A percentile compares a stretch with the other conserved stretches of the same genome.
Evolutionary conservation across 2,113 vertebrate species (phyloP).

Genomic region (Alces alces): DNA sequence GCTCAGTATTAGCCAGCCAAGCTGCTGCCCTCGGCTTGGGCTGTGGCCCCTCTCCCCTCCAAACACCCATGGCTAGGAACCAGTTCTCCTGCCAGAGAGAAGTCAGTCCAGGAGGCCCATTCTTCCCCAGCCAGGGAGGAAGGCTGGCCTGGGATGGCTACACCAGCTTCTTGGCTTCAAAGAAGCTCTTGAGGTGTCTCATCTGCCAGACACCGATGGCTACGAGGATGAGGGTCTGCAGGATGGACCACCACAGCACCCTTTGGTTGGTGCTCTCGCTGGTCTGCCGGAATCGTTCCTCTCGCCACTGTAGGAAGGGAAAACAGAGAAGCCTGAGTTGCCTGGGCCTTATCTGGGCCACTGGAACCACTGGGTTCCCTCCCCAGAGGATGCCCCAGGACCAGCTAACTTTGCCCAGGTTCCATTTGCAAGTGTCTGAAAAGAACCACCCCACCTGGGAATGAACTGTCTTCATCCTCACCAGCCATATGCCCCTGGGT

Average conservation of each 20-base stretch:
- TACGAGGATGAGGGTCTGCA: conserved; percentile 93
- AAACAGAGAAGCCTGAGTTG: conserved; percentile 69
- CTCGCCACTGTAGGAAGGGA: conserved; percentile 84
- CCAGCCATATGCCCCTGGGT: background rate
- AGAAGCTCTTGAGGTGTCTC: conserved; percentile 95
- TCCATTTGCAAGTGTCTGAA: background rate
- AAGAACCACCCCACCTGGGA: background rate
- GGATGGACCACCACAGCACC: conserved; percentile 95
- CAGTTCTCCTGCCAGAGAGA: conserved; percentile 42
- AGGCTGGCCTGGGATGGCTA: conserved; percentile 69
- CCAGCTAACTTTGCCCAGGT: background rate
- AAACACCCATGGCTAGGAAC: conserved; percentile 26
- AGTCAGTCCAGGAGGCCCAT: conserved; percentile 42
- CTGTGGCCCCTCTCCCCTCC: background rate
- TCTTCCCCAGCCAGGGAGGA: conserved; percentile 22
- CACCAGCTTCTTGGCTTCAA: conserved; percentile 95
- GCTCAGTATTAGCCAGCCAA: conserved; percentile 24
- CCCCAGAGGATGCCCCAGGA: background rate
- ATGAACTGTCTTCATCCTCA: background rate
- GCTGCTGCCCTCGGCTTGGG: background rate
- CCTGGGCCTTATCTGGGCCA: background rate
- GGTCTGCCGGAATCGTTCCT: conserved; percentile 93
- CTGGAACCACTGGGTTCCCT: background rate
- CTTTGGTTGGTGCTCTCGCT: conserved; percentile 94
- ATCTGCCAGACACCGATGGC: conserved; percentile 95